Evolutionary conservation across 2,113 vertebrate species (phyloP), one percentile per base, ranked within the genome.

Genomic region (Dasypus novemcinctus): DNA sequence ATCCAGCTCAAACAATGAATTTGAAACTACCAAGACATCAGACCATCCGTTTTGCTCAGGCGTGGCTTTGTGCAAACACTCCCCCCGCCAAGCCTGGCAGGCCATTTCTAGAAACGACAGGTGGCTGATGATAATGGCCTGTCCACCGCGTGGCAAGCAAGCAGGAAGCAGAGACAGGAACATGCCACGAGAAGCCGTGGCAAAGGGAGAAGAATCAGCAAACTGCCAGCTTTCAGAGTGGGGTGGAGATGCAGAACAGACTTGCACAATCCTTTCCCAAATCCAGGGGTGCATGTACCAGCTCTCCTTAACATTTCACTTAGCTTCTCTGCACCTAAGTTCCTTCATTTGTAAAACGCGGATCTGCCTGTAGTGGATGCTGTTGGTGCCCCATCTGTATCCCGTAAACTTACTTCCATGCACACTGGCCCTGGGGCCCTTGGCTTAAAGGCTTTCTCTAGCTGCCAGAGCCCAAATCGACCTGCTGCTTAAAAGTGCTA

Each of bases 1-100:
- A n/a, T 75, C 91, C 87, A 93, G 82, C 13, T 89, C 76, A 97
- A 95, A 93, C 66, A 91, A 63, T 38, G 52, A 91, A 89, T 38
- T 43, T 33, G 52, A 63, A 85, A 76, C 72, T 82, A 91, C 23
- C n/a, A 84, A 76, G 87, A 87, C 36, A 52, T 63, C 57, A 96
- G 63, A 36, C 49, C 38, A 46, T 20, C 85, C 63, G 72, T 87
- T 59, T 36, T 57, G 36, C 57, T 72, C 17, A 78, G 86, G 25
- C 1, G 12, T 81, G 68, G 43, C 27, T 68, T 78, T 88, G 57
- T 80, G 49, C 74, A 95, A 95, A 93, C 46, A 71, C 1, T 33
- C 5, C 13, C 36, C 29, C 49, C 92, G 88, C 88, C 88, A 88
- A 54, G 46, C 21, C 38, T 17, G 27, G 41, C 46, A 96, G 36